phyloP scores from a whole-genome alignment of 2,113 vertebrate species.

The Apodemus speciosus region DNA sequence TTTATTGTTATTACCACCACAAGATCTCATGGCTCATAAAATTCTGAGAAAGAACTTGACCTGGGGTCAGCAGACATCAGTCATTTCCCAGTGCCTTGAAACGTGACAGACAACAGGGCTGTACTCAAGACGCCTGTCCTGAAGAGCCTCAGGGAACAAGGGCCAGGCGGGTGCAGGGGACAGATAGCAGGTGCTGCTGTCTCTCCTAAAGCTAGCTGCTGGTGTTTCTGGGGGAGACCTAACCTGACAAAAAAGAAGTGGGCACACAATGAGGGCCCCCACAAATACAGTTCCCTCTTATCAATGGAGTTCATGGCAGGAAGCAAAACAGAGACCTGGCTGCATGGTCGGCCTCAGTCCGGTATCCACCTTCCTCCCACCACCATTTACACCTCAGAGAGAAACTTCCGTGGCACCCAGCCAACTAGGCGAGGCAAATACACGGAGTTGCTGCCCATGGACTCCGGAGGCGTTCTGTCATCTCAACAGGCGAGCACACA shows the following conservation, averaged over 20 bases:
- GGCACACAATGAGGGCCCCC: not conserved
- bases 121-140: not conserved
- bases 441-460: not conserved
- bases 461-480: not conserved
- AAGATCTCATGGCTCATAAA: slow-evolving; percentile 1
- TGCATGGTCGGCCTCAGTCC: not conserved
- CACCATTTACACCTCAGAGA: not conserved
- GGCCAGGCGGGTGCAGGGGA: not conserved
- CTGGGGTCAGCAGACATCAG: not conserved
- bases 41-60: not conserved
- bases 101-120: not conserved
- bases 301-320: not conserved
- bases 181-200: too few species aligned
- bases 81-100: not conserved
- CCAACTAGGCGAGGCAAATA: not conserved
- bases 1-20: slow-evolving; percentile 4
- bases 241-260: too few species aligned
- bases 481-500: not conserved
- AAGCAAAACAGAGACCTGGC: not conserved
- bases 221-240: not conserved
- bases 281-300: accelerated
- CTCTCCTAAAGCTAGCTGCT: too few species aligned
- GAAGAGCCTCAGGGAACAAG: not conserved
- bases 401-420: not conserved
- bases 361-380: too few species aligned